phyloP scores from a whole-genome alignment of 2,113 vertebrate genomes.

The Pomatostomus ruficeps region DNA sequence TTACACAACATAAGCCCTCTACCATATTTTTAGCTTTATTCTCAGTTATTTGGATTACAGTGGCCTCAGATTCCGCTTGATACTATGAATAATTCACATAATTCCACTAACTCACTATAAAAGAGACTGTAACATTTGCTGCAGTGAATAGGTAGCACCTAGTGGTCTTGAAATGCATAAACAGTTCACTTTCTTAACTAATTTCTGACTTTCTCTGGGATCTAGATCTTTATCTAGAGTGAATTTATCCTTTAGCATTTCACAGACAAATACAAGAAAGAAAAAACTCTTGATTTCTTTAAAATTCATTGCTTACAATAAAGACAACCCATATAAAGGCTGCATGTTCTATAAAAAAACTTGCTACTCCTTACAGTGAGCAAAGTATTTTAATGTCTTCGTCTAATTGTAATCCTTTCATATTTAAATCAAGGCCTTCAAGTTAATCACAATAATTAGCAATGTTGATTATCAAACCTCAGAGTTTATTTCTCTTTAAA shows the following conservation, averaged over 20 bases:
- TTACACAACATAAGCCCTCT: not conserved
- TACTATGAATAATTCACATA: not conserved
- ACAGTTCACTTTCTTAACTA: not conserved
- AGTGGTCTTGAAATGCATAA: conserved; percentile 14
- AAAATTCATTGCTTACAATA: not conserved
- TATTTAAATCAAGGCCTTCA: not conserved
- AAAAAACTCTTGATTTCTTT: not conserved
- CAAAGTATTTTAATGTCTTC: not conserved
- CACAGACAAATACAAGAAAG: not conserved
- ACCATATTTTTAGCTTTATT: not conserved
- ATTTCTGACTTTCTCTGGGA: not conserved
- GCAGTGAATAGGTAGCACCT: conserved; percentile 26
- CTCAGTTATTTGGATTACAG: not conserved
- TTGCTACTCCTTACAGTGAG: not conserved
- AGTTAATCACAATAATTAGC: not conserved
- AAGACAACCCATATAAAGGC: not conserved
- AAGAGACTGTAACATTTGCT: not conserved
- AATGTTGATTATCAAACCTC: not conserved
- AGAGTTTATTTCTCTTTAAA: not conserved
- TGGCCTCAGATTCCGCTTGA: not conserved
- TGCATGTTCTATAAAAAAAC: not conserved
- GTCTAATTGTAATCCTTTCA: not conserved
- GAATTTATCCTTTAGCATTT: not conserved
- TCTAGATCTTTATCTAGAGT: not conserved
- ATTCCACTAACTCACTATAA: not conserved